Evolutionary conservation across 37 sponge, comb jelly and placozoan species (phyloP).

Genomic region (Amphimedon queenslandica): DNA sequence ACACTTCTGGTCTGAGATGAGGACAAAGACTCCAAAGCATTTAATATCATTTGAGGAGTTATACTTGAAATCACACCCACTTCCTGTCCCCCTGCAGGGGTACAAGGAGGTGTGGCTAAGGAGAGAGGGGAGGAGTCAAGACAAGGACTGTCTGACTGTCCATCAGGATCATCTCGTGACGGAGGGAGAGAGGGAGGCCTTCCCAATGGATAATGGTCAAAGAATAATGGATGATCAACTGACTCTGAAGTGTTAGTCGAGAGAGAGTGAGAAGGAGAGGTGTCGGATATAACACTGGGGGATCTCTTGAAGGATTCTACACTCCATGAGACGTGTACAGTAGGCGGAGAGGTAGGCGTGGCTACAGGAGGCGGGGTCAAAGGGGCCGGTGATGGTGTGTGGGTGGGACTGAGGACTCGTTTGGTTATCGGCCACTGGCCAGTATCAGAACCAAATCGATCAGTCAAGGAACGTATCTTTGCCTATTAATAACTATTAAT

Average conservation of each 20-base stretch:
- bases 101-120: constrained; percentile 37
- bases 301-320: neutral
- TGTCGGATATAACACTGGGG: neutral
- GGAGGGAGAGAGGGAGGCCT: neutral
- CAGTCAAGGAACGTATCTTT: constrained; percentile 18
- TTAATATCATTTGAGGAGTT: constrained; percentile 44
- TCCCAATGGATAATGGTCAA: neutral
- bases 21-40: constrained; percentile 42
- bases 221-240: constrained; percentile 3
- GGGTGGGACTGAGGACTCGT: no score
- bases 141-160: constrained; percentile 44
- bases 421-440: constrained; percentile 45
- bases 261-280: neutral
- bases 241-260: neutral
- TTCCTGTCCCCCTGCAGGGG: constrained; percentile 1
- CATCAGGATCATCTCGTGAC: constrained; percentile 45
- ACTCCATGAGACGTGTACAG: constrained; percentile 8
- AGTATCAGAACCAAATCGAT: constrained; percentile 32
- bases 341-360: neutral
- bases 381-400: neutral
- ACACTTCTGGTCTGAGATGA: no score
- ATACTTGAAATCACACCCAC: neutral
- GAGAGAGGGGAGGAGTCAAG: constrained; percentile 14
- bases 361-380: neutral
- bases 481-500: constrained; percentile 11